A percentile compares a stretch with the other conserved stretches of the same genome.
phyloP scores from a whole-genome alignment of 2,888 invertebrate genomes.

The Acronicta aceris region DNA sequence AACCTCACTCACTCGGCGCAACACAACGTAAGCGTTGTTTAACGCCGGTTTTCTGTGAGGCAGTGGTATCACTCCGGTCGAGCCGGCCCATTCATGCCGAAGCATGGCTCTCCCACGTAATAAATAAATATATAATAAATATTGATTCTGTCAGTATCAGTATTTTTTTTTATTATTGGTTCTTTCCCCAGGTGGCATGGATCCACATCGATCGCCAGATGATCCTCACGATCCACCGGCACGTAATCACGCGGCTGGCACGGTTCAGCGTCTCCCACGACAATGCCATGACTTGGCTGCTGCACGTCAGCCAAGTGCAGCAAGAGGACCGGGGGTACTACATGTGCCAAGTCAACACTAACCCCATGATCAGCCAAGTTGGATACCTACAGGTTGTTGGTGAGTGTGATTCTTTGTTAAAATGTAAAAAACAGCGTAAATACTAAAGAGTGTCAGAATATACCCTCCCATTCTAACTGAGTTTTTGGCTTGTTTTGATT shows the following conservation, averaged over 20 bases:
- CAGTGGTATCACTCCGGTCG: no score
- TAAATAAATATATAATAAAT: no score
- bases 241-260: constrained; percentile 97
- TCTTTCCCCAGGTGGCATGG: constrained; percentile 94
- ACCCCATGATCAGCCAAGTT: constrained; percentile 98
- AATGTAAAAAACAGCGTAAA: background rate
- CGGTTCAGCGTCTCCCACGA: constrained; percentile 97
- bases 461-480: no score
- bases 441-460: no score
- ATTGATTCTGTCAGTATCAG: no score
- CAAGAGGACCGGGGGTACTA: constrained; percentile 97
- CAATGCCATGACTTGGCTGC: constrained; percentile 97
- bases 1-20: no score
- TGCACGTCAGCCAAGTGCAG: constrained; percentile 97
- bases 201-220: constrained; percentile 98
- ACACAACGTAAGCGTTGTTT: no score
- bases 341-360: constrained; percentile 97
- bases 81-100: no score
- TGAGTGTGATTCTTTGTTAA: constrained; percentile 81
- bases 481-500: no score
- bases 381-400: constrained; percentile 98
- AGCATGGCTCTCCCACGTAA: no score
- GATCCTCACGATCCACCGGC: constrained; percentile 97
- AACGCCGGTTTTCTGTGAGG: no score
- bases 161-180: background rate